Base-by-base conservation (phyloP, 2,888 invertebrate genomes). In the Apocheima hispidaria region DNA sequence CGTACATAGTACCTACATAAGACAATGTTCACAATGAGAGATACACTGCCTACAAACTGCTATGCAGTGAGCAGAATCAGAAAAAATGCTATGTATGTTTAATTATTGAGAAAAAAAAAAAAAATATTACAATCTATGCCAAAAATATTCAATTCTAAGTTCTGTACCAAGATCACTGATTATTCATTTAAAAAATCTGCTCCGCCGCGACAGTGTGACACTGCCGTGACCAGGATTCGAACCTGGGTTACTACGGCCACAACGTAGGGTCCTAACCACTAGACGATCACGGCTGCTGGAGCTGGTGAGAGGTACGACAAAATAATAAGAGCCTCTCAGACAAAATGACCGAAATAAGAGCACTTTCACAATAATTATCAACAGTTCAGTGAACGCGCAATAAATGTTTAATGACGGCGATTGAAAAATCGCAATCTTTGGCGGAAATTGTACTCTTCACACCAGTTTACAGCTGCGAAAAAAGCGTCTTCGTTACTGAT, bases 211-310 rank as follows among this genome's bases (percentile, higher is more conserved):
- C 51, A 40, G 51, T 51, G 51, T 9, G 26, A 30, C 77, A 83
- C 83, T 86, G 85, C 94, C 94, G 94, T 94, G 94, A 94, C 94
- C 94, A 94, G 94, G 95, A 95, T 94, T 95, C 95, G 95, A 95
- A 95, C 95, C 95, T 95, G 95, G 95, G 95, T 95, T 95, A 94
- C 94, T 94, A 94, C 95, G 94, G 94, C 94, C 94, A 94, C 94
- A 94, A 94, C 94, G 94, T 94, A 94, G 94, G 93, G 94, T 94
- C 94, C 94, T 94, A 94, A 95, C 94, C 94, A 95, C 95, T 94
- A 94, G 94, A 95, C 94, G 94, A 95, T 94, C 94, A 94, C 94
- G 94, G 94, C 94, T 93, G 78, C 63, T 79, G 84, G 82, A 85
- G 87, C 86, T 78, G 74, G 44, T 81, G 75, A 58, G 40, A 20